Percentiles rank a stretch among this genome's conserved stretches.
Conservation (phyloP, 2,113 vertebrate genomes). For the Dunckerocampus dactyliophorus region DNA sequence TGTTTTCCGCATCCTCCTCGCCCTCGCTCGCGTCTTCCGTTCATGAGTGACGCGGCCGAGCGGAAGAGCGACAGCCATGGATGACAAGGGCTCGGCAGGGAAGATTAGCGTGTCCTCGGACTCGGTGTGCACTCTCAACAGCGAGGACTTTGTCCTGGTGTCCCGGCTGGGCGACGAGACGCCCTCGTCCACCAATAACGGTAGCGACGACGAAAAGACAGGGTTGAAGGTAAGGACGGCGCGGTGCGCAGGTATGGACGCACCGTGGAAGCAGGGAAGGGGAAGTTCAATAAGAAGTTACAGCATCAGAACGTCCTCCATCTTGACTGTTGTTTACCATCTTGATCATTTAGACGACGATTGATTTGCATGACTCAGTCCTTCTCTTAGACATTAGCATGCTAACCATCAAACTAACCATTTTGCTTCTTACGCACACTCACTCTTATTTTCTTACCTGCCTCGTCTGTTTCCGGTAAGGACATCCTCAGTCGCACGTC, state of each 20-base stretch:
- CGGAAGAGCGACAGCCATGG: conserved; percentile 91
- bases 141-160: conserved; percentile 99
- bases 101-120: conserved; percentile 99
- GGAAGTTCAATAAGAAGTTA: too few species aligned
- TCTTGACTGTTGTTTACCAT: conserved; percentile 9
- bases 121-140: conserved; percentile 99
- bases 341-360: neutral
- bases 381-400: conserved; percentile 6
- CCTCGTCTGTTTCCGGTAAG: too few species aligned
- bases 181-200: conserved; percentile 95
- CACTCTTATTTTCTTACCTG: conserved; percentile 8
- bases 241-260: conserved; percentile 31
- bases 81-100: conserved; percentile 99
- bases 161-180: conserved; percentile 97
- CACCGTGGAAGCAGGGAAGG: too few species aligned
- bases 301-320: conserved; percentile 1
- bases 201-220: conserved; percentile 99
- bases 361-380: neutral
- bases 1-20: conserved; percentile 70
- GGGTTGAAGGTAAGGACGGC: conserved; percentile 92
- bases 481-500: too few species aligned
- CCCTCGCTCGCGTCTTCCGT: conserved; percentile 66
- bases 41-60: conserved; percentile 89
- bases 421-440: conserved; percentile 30
- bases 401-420: conserved; percentile 44